Evolutionary conservation across 1,140 invertebrate genomes (phyloP), one percentile per base, ranked within the genome.

Genomic region (Danaus plexippus): DNA sequence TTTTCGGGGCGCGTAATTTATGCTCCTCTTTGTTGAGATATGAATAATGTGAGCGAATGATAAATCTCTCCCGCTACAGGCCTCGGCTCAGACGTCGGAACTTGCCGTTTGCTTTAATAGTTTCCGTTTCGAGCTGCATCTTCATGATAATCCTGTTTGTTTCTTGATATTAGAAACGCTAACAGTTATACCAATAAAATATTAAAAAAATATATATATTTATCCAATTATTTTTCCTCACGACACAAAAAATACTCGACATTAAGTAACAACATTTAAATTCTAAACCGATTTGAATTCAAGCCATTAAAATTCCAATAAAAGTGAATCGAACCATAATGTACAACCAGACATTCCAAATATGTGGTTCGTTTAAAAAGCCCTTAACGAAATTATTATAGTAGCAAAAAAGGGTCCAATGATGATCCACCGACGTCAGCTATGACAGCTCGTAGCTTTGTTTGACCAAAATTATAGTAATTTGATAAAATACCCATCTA

Each of bases 371-470:
- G 69, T 79, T 82, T 81, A 81, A 82, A 81, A 84, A 75, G 67
- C 67, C 75, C 76, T 84, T 81, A 81, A 82, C 74, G 68, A 81
- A 86, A 81, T 80, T 80, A 81, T 84, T 77, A 83, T 65, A 70
- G 63, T 56, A 63, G 70, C 59, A 82, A 81, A 86, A 86, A 79
- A 11, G 11, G 67, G 74, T 66, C 71, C 77, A 70, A 71, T 57
- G 74, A 86, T 84, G 80, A 86, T 84, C 75, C 80, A 86, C 77
- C 63, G 73, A 78, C 77, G 77, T 84, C 83, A 86, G 66, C 71
- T 71, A 63, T 78, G 83, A 86, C 83, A 84, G 83, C 66, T 80
- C 69, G 67, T 77, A 81, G 78, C 80, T 84, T 77, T 73, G 72
- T 75, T 76, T 73, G 66, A 64, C 67, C 66, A 61, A 78, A 86